Evolutionary conservation across 2,888 invertebrate genomes (phyloP), one percentile per base, ranked within the genome.

Genomic region (Cetonia aurata): DNA sequence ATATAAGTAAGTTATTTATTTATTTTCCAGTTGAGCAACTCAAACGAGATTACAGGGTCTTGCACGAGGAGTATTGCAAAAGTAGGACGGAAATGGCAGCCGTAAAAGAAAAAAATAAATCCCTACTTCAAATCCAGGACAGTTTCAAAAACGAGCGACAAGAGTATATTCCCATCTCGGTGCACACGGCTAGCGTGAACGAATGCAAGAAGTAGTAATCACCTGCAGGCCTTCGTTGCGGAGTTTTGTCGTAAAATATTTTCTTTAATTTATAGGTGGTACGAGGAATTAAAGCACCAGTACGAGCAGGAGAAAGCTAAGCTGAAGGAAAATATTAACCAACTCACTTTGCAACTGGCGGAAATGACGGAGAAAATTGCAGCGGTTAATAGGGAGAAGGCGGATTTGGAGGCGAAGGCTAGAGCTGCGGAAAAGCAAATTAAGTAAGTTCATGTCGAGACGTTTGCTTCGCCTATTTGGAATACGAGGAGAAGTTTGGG

Each of bases 271-370:
- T 83, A 55, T 76, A 91, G 90, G 68, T 86, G 93, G 77, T 87
- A 93, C 74, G 93, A 94, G 81, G 93, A 94, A 77, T 81, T 94
- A 1, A 93, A 93, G 79, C 85, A 86, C 41, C 92, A 93, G 72
- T 93, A 94, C 79, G 88, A 89, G 56, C 87, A 87, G 75, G 94
- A 94, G 72, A 89, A 88, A 53, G 86, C 86, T n/a, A 88, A 89
- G 65, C 84, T 91, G 53, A 83, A 83, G 1, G 86, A 87, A 56
- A 87, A 87, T 57, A 79, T 89, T 8, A 85, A 85, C 68, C 85
- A 86, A 67, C 81, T 89, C 42, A 86, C 85, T 72, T 84, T 85
- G 72, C 80, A 82, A 71, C 83, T 85, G 41, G 82, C 82, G 0
- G 84, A 87, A 53, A 78, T 86, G 69, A 86, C 89, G 71, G 86